These are phyloP conservation scores for Drosophila mayaguana DNA, from an alignment of 2,888 invertebrate species.

Conservation along the genomic window DNA sequence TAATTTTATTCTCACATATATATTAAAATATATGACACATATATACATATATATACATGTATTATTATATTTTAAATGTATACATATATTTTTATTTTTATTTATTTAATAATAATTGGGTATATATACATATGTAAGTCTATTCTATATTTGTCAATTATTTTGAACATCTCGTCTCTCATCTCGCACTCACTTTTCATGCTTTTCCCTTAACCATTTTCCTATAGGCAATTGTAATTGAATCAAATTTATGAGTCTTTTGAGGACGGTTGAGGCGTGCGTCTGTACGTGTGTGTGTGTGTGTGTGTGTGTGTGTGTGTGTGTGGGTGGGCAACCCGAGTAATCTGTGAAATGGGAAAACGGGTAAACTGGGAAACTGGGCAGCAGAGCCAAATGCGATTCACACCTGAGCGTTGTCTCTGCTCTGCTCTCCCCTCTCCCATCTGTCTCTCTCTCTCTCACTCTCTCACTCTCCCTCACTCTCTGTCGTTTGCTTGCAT, in stretches of 20 bases:
- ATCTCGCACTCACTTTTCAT: conserved; percentile 24
- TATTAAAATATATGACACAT: no score
- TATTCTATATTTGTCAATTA: background rate
- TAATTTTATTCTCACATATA: no score
- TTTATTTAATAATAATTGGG: background rate
- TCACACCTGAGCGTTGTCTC: conserved; percentile 51
- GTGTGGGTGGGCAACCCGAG: conserved; percentile 12
- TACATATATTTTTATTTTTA: no score
- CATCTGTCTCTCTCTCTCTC: background rate
- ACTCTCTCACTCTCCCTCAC: background rate
- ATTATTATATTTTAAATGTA: no score
- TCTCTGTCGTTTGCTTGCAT: background rate
- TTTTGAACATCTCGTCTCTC: background rate
- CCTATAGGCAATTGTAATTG: conserved; percentile 43
- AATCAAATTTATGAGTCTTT: conserved; percentile 49
- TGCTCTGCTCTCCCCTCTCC: background rate
- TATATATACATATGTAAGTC: no score
- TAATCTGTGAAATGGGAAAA: conserved; percentile 22
- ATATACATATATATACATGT: no score
- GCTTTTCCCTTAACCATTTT: conserved; percentile 41
- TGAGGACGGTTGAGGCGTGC: background rate
- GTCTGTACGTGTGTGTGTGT: conserved; percentile 2
- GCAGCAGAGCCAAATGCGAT: conserved; percentile 34
- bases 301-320: conserved; percentile 3
- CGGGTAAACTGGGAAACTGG: conserved; percentile 21